Conservation (phyloP, 2,113 vertebrate species). For the Labeo rohita region DNA sequence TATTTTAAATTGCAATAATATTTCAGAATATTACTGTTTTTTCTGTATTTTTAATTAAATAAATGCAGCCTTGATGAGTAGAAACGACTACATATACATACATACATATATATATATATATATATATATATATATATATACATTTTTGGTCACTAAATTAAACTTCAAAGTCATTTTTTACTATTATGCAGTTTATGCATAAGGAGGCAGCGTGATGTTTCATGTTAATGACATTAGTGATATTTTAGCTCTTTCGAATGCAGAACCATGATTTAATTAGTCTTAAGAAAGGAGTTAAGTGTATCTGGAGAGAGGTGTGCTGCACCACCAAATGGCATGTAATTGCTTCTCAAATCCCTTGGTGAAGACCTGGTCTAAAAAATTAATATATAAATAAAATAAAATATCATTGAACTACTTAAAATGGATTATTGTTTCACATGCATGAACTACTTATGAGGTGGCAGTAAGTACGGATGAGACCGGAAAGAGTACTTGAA, state of each 20-base stretch:
- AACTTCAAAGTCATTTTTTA: neutral
- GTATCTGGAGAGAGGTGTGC: constrained; percentile 26
- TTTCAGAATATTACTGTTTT: too few species aligned
- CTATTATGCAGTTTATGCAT: neutral
- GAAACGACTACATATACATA: neutral
- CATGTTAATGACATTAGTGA: neutral
- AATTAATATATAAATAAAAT: constrained; percentile 6
- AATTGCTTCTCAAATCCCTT: constrained; percentile 34
- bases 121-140: too few species aligned
- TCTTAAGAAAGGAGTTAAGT: neutral
- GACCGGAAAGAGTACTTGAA: neutral
- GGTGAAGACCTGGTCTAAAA: constrained; percentile 24
- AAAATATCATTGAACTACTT: neutral
- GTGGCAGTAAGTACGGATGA: neutral
- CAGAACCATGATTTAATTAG: constrained; percentile 8
- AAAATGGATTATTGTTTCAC: neutral
- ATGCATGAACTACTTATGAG: neutral
- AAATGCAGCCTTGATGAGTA: too few species aligned
- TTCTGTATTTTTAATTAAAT: too few species aligned
- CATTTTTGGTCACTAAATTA: neutral
- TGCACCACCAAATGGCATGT: neutral
- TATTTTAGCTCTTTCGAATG: neutral
- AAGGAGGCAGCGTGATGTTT: neutral
- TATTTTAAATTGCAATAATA: too few species aligned
- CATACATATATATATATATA: too few species aligned